Percentiles rank a stretch among this genome's conserved stretches.
phyloP scores from a whole-genome alignment of 2,797 vertebrate genomes.

The Dromococcyx pavoninus region DNA sequence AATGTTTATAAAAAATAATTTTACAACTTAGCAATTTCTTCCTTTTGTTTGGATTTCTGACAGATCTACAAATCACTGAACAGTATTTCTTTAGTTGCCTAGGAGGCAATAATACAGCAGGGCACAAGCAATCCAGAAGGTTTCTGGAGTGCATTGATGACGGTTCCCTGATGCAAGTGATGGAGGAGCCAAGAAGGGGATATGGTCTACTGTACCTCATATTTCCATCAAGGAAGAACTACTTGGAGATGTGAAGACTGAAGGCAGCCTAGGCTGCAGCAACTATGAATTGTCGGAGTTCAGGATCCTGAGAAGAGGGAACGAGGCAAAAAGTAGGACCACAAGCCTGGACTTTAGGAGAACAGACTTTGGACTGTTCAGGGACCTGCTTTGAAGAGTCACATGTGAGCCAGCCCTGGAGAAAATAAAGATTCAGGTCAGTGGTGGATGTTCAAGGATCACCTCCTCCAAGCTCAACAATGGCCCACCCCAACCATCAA shows the following conservation, averaged over 20 bases:
- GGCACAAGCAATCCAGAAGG: background rate
- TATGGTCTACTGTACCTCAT: background rate
- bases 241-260: background rate
- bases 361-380: background rate
- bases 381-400: too few relatives aligned
- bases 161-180: background rate
- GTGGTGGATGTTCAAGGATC: too few relatives aligned
- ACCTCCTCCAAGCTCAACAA: too few relatives aligned
- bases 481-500: background rate
- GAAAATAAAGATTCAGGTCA: too few relatives aligned
- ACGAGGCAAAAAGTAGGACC: background rate
- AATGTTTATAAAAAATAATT: background rate
- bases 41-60: conserved; percentile 30
- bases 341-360: background rate
- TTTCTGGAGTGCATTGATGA: background rate
- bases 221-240: background rate
- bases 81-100: background rate
- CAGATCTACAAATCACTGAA: background rate
- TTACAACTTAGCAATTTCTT: background rate
- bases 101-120: background rate
- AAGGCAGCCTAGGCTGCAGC: background rate
- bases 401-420: too few relatives aligned
- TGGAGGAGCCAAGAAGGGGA: background rate
- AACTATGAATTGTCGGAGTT: background rate
- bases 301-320: background rate